phyloP scores from a whole-genome alignment of 2,888 invertebrate species.

The Fabriciana adippe region DNA sequence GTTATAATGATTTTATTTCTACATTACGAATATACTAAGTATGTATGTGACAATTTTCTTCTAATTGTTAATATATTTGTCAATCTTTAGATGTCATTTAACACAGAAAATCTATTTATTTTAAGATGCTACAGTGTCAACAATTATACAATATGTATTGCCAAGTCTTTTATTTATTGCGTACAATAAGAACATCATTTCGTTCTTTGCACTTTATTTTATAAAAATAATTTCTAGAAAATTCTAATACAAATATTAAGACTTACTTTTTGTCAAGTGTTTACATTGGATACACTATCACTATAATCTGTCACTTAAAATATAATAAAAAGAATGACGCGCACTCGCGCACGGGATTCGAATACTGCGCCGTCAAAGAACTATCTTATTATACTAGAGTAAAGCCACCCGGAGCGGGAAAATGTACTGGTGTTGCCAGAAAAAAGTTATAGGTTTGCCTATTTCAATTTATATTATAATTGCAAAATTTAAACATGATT shows the following conservation, averaged over 20 bases:
- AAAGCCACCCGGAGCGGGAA: slow-evolving; percentile 39
- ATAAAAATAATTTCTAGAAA: neutral
- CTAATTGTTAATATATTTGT: too few species aligned
- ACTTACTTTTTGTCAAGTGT: slow-evolving; percentile 48
- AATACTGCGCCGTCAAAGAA: slow-evolving; percentile 45
- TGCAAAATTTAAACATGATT: neutral
- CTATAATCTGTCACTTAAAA: slow-evolving; percentile 54
- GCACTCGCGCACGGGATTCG: slow-evolving; percentile 47
- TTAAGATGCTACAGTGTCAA: neutral
- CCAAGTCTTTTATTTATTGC: slow-evolving; percentile 30
- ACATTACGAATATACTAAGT: too few species aligned
- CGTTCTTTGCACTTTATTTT: neutral
- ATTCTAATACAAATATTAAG: neutral
- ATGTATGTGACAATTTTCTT: neutral
- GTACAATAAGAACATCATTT: neutral
- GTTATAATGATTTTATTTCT: too few species aligned
- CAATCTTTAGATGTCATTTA: neutral
- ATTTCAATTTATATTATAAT: neutral
- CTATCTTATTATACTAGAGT: slow-evolving; percentile 28
- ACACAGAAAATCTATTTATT: slow-evolving; percentile 1
- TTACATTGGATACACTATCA: slow-evolving; percentile 59
- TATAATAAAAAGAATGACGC: slow-evolving; percentile 61
- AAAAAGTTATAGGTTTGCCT: slow-evolving; percentile 38
- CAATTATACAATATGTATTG: slow-evolving; percentile 18
- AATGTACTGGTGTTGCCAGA: slow-evolving; percentile 52